A percentile compares a stretch with the other conserved stretches of the same genome.
These are phyloP conservation scores for Penaeus chinensis DNA, from an alignment of 1,140 invertebrate species.

Conservation along the genomic window DNA sequence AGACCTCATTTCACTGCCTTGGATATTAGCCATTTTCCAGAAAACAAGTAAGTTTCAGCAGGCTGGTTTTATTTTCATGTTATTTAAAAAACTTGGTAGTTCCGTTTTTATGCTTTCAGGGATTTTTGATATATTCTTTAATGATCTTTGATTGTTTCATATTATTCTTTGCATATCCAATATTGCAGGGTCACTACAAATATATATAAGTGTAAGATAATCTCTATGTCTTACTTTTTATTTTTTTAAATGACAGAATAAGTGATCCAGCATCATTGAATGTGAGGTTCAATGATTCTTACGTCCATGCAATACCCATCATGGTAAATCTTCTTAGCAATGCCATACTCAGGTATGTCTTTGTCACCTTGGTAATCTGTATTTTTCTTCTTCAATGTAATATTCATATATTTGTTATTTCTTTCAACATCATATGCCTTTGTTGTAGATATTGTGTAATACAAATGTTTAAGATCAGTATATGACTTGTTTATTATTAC, in stretches of 20 bases:
- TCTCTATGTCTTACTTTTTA: background rate
- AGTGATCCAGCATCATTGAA: constrained; percentile 2
- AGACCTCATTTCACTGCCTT: background rate
- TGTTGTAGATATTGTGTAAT: too few species aligned
- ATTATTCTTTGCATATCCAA: too few species aligned
- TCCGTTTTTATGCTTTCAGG: background rate
- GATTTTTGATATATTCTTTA: too few species aligned
- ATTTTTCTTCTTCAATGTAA: too few species aligned
- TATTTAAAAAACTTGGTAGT: background rate
- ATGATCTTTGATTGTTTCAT: too few species aligned
- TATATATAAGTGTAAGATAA: background rate
- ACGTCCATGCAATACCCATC: constrained; percentile 82
- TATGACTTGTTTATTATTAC: too few species aligned
- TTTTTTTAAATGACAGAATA: background rate
- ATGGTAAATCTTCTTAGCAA: constrained; percentile 81
- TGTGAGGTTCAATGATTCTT: constrained; percentile 74
- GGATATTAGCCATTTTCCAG: background rate
- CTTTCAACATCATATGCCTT: too few species aligned
- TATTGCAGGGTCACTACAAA: background rate
- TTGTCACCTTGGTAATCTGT: constrained; percentile 4
- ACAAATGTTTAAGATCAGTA: too few species aligned
- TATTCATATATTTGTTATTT: too few species aligned
- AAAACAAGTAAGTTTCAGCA: background rate
- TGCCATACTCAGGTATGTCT: constrained; percentile 75
- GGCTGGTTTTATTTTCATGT: background rate